Percentiles rank a stretch among this genome's conserved stretches.
Evolutionary conservation across 2,888 invertebrate genomes (phyloP).

Genomic region (Agriopis aurantiaria): DNA sequence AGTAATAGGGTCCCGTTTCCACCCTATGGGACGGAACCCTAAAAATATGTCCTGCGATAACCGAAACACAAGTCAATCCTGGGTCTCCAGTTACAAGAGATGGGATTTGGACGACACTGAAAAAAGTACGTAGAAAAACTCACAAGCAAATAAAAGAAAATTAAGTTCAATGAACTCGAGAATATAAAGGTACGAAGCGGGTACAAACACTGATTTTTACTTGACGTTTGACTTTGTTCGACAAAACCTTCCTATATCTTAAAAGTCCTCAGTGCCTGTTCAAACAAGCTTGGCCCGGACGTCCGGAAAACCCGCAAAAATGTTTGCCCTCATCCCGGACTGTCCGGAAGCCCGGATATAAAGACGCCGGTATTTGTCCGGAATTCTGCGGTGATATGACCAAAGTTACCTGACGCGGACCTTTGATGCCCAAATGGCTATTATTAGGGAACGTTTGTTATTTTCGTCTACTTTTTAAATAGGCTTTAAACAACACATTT

Average conservation of each 20-base stretch:
- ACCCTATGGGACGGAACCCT: too few relatives aligned
- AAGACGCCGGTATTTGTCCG: conserved; percentile 26
- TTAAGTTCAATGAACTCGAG: neutral
- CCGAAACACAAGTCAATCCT: too few relatives aligned
- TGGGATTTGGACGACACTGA: too few relatives aligned
- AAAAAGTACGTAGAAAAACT: too few relatives aligned
- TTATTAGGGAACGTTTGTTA: conserved; percentile 3
- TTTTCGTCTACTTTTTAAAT: conserved; percentile 13
- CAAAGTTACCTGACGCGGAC: conserved; percentile 18
- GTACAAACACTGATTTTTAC: neutral
- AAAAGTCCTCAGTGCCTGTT: conserved; percentile 1
- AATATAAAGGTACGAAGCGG: neutral
- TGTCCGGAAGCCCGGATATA: conserved; percentile 23
- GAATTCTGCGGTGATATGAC: conserved; percentile 23
- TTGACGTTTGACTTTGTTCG: conserved; percentile 18
- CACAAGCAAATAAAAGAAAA: neutral
- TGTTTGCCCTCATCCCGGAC: conserved; percentile 22
- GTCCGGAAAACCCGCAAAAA: conserved; percentile 20
- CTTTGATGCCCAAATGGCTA: conserved; percentile 15
- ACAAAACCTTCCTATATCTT: conserved; percentile 8
- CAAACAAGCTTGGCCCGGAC: conserved; percentile 20
- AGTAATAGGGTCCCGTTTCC: too few relatives aligned
- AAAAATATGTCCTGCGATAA: too few relatives aligned
- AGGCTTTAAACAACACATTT: neutral
- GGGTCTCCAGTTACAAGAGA: too few relatives aligned